phyloP scores from a whole-genome alignment of 2,888 invertebrate species.

The Euzetes globulus region DNA sequence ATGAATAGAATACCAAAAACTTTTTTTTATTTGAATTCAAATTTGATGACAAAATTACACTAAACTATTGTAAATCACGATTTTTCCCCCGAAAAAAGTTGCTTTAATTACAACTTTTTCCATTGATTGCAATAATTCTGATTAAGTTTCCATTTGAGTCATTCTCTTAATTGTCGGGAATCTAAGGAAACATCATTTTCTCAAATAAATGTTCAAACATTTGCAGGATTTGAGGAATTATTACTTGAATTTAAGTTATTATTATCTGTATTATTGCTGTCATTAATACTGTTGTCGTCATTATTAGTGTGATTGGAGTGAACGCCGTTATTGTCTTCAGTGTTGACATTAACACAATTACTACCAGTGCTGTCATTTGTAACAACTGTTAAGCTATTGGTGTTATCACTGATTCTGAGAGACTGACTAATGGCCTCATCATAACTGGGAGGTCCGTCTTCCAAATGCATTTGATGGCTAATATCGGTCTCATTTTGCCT shows the following conservation, averaged over 20 bases:
- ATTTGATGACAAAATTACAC: slow-evolving; percentile 1
- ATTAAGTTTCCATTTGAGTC: background rate
- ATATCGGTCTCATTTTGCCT: background rate
- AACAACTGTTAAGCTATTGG: background rate
- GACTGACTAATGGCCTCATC: slow-evolving; percentile 16
- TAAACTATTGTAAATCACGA: background rate
- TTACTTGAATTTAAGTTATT: background rate
- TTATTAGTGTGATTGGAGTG: background rate
- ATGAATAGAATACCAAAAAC: background rate
- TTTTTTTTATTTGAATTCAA: background rate
- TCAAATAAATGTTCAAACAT: background rate
- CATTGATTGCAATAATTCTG: background rate
- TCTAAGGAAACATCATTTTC: background rate
- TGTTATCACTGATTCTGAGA: background rate
- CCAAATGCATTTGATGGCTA: background rate
- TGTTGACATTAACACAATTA: background rate
- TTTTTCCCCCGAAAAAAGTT: background rate
- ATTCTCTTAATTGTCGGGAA: background rate
- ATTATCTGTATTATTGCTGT: background rate
- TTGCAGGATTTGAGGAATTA: background rate
- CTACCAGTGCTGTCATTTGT: background rate
- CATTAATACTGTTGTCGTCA: background rate
- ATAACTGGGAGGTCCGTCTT: slow-evolving; percentile 21
- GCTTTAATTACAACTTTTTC: no score
- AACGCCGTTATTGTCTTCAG: background rate